A percentile compares a stretch with the other conserved stretches of the same genome.
Conservation (phyloP, 2,888 invertebrate species). For the Catotricha subobsoleta region DNA sequence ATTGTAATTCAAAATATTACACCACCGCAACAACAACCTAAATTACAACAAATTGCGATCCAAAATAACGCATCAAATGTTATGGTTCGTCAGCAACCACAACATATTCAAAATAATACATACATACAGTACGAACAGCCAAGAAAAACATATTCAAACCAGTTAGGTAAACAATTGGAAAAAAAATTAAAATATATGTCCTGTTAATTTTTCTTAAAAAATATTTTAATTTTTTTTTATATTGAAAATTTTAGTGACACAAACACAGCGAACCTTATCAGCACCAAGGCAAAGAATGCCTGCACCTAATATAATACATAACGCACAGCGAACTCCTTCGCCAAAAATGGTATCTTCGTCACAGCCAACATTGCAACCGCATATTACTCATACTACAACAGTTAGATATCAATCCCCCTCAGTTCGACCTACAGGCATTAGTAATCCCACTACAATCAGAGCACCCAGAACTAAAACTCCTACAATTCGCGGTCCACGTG, state of each 20-base stretch:
- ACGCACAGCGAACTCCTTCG: background rate
- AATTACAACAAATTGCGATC: constrained; percentile 7
- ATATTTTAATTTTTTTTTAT: background rate
- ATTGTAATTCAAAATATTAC: constrained; percentile 10
- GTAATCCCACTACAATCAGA: background rate
- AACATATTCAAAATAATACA: background rate
- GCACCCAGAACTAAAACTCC: background rate
- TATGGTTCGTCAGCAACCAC: background rate
- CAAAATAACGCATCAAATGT: constrained; percentile 7
- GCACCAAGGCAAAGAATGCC: background rate
- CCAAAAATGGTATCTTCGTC: background rate
- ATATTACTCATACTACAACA: background rate
- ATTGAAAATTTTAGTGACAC: background rate
- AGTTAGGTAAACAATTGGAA: constrained; percentile 3
- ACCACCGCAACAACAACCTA: constrained; percentile 5
- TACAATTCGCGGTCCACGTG: background rate
- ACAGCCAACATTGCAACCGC: background rate
- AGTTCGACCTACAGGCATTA: background rate
- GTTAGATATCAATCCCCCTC: background rate
- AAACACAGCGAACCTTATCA: background rate
- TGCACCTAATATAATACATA: background rate
- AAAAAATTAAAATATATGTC: no score
- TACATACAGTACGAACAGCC: constrained; percentile 6
- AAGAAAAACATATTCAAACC: constrained; percentile 1
- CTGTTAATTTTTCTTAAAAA: no score